Evolutionary conservation across 37 sponge, comb jelly and placozoan genomes (phyloP), one percentile per base, ranked within the genome.

Genomic region (Ianthella basta): DNA sequence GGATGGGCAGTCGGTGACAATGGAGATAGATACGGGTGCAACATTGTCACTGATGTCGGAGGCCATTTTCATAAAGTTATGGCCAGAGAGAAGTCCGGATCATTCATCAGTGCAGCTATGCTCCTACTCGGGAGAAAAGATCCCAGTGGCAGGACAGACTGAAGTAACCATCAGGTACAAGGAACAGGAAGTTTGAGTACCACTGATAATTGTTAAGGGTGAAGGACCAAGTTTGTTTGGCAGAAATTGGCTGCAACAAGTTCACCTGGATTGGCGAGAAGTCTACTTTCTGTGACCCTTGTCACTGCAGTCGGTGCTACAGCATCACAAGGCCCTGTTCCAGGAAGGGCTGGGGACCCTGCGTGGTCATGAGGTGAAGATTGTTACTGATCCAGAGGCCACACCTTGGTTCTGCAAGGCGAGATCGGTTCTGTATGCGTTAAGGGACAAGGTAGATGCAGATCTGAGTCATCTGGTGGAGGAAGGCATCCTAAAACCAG

Each of bases 271-370:
- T 10, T 70, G 72, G 72, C 4, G 4, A 2, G 4, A 10, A 4
- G 4, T 70, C 14, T 12, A 2, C 32, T 21, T 6, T 29, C 34
- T 6, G 2, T 5, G 37, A 18, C 2, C 32, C 14, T 8, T 2
- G 2, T 1, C n/a, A 70, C 12, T 70, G 6, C 72, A 2, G 12
- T 6, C 6, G 2, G 14, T 87, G 10, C 24, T 72, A 25, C 16
- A 80, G 35, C 54, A 70, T 25, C 55, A 87, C 29, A 27, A 57
- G 20, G 82, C 80, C 0, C 60, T 87, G 40, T 87, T 87, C 53
- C 5, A 63, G 1, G 67, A 81, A 18, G 87, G 81, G 30, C 40
- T 87, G 38, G 87, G 87, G 6, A 81, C 87, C 13, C 23, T 81
- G 21, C 60, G 10, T 6, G 50, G 37, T 27, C 23, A 81, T 50